Percentiles rank a stretch among this genome's conserved stretches.
Evolutionary conservation across 1,140 invertebrate species (phyloP).

Genomic region (Penaeus chinensis): DNA sequence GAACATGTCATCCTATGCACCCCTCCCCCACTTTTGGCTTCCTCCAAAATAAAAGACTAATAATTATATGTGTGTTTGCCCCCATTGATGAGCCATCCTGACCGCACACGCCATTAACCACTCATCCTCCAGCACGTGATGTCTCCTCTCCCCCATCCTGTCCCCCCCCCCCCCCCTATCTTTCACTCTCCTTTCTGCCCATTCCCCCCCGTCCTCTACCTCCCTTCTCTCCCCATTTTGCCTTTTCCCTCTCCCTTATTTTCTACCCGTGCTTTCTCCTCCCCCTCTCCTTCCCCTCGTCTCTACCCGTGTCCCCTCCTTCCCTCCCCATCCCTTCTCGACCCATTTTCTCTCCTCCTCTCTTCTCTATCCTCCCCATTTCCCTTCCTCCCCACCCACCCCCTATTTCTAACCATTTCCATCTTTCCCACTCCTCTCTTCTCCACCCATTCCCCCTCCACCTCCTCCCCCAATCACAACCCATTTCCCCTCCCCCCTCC

Average conservation of each 20-base stretch:
- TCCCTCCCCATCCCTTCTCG: not conserved
- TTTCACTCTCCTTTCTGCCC: not conserved
- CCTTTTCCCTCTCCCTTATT: not conserved
- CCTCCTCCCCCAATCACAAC: too few relatives aligned
- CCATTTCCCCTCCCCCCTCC: not conserved
- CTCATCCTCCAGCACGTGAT: not conserved
- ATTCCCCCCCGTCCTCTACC: not conserved
- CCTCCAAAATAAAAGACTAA: too few relatives aligned
- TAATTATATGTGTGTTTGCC: too few relatives aligned
- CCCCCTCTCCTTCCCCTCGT: not conserved
- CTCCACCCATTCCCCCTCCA: not conserved
- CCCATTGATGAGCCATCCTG: too few relatives aligned
- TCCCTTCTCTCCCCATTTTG: not conserved
- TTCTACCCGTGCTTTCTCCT: not conserved
- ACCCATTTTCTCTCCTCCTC: not conserved
- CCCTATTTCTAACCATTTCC: not conserved
- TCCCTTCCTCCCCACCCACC: not conserved
- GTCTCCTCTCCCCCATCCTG: not conserved
- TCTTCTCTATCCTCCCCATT: not conserved
- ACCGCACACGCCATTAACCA: too few relatives aligned
- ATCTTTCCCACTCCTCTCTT: not conserved
- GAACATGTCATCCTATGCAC: too few relatives aligned
- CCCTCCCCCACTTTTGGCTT: too few relatives aligned
- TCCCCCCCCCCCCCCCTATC: not conserved
- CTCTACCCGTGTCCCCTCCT: not conserved